Evolutionary conservation across 2,888 invertebrate species (phyloP), one percentile per base, ranked within the genome.

Genomic region (Scrobipalpa costella): DNA sequence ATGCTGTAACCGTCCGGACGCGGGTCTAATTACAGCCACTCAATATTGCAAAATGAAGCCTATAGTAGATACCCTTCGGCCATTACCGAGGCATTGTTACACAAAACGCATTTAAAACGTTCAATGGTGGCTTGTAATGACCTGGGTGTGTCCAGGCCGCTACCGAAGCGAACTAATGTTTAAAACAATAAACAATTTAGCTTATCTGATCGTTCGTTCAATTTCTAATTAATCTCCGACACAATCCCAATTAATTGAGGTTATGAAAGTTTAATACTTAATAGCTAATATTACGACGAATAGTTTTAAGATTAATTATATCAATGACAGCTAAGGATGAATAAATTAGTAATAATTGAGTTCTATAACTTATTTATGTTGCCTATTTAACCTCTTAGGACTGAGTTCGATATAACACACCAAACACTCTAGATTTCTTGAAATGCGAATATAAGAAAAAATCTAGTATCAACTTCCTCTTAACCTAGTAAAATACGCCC

Each of bases 1-100:
- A 88, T 89, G 88, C 88, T 85, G 88, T 86, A 86, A 88, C 77
- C 74, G 81, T 78, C 83, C 85, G 86, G 86, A 87, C 84, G 84
- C 81, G 75, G 81, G 71, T 88, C 89, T 89, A 90, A 90, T 91
- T 90, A 88, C 86, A 82, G 85, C 80, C 84, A 85, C 83, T 87
- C 85, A 83, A 86, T 86, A 84, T 90, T 91, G 88, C 90, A 85
- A 89, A 88, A 90, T 82, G 78, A 73, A 77, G 27, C 78, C 77
- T 82, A 84, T 80, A 81, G 82, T 84, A 85, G 83, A 74, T 82
- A 85, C 85, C 86, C 85, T 78, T 80, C 76, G 83, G 83, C 85
- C 81, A 82, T 84, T 85, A 80, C 78, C 71, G 74, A 72, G 75
- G 82, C 80, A 87, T 89, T 88, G 87, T 89, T 85, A 83, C 80